These are phyloP conservation scores for Nyctibius bracteatus DNA, from an alignment of 2,113 vertebrate species.

Conservation along the genomic window DNA sequence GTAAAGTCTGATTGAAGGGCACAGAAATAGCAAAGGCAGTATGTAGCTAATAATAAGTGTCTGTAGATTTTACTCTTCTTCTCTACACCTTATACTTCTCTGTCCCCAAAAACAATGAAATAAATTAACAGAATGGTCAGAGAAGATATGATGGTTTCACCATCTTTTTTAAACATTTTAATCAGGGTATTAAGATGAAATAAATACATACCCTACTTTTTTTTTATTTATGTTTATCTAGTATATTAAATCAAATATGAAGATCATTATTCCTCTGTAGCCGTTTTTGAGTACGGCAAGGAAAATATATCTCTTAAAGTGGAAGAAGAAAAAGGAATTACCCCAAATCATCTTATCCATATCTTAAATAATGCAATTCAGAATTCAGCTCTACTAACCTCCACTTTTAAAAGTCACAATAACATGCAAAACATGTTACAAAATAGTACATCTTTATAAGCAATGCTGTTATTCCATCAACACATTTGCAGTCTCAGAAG, in stretches of 20 bases:
- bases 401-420: background rate
- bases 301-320: background rate
- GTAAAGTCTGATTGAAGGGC: background rate
- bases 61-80: background rate
- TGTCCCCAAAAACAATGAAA: background rate
- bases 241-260: background rate
- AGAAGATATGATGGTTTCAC: background rate
- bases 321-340: background rate
- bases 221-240: background rate
- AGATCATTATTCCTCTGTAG: background rate
- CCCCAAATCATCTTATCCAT: background rate
- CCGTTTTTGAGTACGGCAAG: background rate
- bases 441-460: background rate
- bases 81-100: background rate
- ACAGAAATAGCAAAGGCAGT: background rate
- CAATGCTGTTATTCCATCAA: background rate
- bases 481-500: background rate
- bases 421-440: background rate
- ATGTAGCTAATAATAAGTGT: background rate
- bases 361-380: background rate
- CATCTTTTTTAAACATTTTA: background rate
- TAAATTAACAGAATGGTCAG: background rate
- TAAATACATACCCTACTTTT: background rate
- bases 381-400: background rate
- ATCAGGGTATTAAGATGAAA: background rate